Base-by-base conservation (phyloP, 1,140 invertebrate genomes). In the Bombus polaris region DNA sequence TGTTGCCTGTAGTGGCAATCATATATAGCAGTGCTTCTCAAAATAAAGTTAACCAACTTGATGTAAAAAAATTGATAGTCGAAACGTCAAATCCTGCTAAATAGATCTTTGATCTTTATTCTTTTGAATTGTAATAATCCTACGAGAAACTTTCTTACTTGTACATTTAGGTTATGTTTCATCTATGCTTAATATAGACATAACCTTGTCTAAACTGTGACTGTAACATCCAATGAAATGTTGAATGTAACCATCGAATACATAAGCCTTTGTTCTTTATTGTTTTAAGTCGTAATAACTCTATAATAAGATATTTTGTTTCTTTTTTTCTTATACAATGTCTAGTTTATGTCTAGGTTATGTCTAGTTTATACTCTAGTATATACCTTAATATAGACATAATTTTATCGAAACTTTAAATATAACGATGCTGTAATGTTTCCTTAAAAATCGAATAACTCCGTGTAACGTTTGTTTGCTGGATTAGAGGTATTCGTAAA, bases 11-110 rank as follows among this genome's bases (percentile, higher is more conserved):
- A 62, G 39, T 59, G 47, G 35, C 78, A 81, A 85, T 74, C 79
- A n/a, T 81, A 68, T 57, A 28, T 74, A 68, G 39, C 84, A 85
- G 78, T 81, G 84, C 22, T 37, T 81, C 84, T 85, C 84, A 74
- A 75, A 74, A 81, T 71, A 57, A 65, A 3, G 8, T 71, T 71
- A n/a, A 3, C 70, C 32, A 42, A 75, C 42, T 22, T 3, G 42
- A 57, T 12, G 2, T 13, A 59, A 59, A 57, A 75, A 35, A 37
- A 28, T 53, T 25, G 6, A 25, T 18, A 2, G 12, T 39, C 6
- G n/a, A 53, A 35, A 28, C 47, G 2, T 76, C 15, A 73, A 71
- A 39, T 68, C 18, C 66, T 37, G 18, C 6, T 22, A 22, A 35
- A 35, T 10, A 9, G 9, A 37, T 37, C 3, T 18, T 68, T 35